A percentile compares a stretch with the other conserved stretches of the same genome.
Conservation (phyloP, 2,113 vertebrate genomes). For the Podocnemis expansa region DNA sequence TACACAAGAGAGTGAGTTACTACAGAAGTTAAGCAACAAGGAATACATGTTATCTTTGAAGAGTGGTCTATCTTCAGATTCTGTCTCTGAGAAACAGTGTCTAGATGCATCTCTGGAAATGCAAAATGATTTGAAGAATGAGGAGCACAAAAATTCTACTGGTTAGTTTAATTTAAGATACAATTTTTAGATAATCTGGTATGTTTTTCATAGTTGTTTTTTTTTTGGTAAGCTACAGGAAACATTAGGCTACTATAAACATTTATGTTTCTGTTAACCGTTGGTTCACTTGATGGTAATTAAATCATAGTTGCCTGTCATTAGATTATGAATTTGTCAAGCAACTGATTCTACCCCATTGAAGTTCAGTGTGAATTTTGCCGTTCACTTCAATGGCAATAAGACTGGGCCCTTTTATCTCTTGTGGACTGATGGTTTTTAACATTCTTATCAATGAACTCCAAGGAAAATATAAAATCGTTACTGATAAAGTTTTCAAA, state of each 20-base stretch:
- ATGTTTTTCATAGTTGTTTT: background rate
- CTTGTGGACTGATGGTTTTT: background rate
- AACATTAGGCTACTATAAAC: background rate
- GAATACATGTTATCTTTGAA: constrained; percentile 54
- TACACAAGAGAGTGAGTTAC: background rate
- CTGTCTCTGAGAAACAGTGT: constrained; percentile 50
- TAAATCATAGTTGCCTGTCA: background rate
- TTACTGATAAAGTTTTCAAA: background rate
- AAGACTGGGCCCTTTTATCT: background rate
- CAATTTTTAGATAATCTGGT: background rate
- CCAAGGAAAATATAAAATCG: background rate
- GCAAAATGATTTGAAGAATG: constrained; percentile 34
- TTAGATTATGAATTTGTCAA: background rate
- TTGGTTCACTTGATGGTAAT: background rate
- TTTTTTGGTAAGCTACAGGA: no score
- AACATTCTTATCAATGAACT: background rate
- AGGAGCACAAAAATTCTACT: constrained; percentile 22
- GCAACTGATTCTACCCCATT: background rate
- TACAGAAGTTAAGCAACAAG: constrained; percentile 13
- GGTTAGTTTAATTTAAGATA: constrained; percentile 44
- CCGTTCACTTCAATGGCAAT: background rate
- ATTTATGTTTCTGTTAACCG: background rate
- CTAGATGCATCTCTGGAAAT: constrained; percentile 44
- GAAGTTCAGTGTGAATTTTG: background rate
- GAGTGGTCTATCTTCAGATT: constrained; percentile 21